Percentiles rank a stretch among this genome's conserved stretches.
These are phyloP conservation scores for Watsonalla cultraria DNA, from an alignment of 2,888 invertebrate species.

Conservation along the genomic window DNA sequence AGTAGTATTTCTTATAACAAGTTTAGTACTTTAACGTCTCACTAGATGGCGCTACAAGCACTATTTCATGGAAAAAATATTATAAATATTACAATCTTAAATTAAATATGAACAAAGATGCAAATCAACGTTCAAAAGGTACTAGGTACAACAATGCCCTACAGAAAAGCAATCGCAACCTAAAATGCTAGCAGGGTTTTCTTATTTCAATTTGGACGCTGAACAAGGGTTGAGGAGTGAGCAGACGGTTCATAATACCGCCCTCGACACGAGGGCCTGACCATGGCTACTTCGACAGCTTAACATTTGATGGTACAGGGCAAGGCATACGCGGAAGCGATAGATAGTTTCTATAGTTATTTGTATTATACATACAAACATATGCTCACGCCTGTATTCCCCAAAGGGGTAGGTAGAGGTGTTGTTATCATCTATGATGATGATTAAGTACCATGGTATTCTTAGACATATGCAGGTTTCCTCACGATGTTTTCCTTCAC, in stretches of 20 bases:
- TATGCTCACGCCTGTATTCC: too few species aligned
- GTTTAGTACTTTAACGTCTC: neutral
- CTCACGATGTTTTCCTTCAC: too few species aligned
- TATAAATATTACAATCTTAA: too few species aligned
- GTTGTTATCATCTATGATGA: too few species aligned
- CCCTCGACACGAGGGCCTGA: slow-evolving; percentile 66
- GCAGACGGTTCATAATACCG: slow-evolving; percentile 69
- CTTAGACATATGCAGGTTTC: too few species aligned
- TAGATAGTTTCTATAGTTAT: too few species aligned
- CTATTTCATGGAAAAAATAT: too few species aligned
- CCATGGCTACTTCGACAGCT: slow-evolving; percentile 70
- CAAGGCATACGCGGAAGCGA: slow-evolving; percentile 19
- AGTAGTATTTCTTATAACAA: too few species aligned
- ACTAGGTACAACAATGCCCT: slow-evolving; percentile 8
- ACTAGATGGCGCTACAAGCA: neutral
- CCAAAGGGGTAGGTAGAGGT: too few species aligned
- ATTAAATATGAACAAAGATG: neutral
- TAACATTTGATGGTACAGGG: slow-evolving; percentile 43
- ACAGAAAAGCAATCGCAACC: slow-evolving; percentile 13
- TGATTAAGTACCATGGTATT: too few species aligned
- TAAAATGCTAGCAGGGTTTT: slow-evolving; percentile 35
- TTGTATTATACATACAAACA: too few species aligned
- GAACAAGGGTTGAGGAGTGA: slow-evolving; percentile 53
- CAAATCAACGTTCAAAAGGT: neutral
- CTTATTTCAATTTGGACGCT: slow-evolving; percentile 60